Evolutionary conservation across 2,113 vertebrate genomes (phyloP).

Genomic region (Etheostoma spectabile): DNA sequence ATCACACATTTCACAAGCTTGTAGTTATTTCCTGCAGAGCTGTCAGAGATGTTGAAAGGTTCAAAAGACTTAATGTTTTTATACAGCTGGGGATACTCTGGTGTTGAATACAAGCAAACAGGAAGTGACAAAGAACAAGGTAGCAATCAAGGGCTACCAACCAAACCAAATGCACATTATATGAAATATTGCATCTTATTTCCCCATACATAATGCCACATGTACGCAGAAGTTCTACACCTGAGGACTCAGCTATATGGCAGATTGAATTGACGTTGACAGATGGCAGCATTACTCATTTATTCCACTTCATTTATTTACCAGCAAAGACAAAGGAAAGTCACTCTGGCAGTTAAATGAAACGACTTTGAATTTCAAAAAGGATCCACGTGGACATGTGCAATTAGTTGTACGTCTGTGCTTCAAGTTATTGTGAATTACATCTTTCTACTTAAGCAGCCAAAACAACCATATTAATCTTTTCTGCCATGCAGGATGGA

Average conservation of each 20-base stretch:
- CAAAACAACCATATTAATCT: conserved; percentile 66
- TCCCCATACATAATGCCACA: conserved; percentile 9
- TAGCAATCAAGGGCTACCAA: conserved; percentile 33
- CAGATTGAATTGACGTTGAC: conserved; percentile 55
- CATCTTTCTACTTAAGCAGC: conserved; percentile 40
- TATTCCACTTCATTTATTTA: conserved; percentile 62
- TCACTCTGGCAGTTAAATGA: conserved; percentile 56
- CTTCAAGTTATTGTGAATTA: neutral
- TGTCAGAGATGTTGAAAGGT: neutral
- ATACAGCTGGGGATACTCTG: neutral
- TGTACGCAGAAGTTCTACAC: neutral
- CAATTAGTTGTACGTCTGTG: conserved; percentile 10
- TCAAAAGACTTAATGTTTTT: neutral
- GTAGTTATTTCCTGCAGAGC: neutral
- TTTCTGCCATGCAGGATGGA: conserved; percentile 8
- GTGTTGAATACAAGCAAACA: neutral
- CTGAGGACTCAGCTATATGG: conserved; percentile 48
- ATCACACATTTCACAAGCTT: neutral
- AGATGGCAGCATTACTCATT: conserved; percentile 69
- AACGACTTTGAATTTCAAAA: conserved; percentile 40
- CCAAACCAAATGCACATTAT: conserved; percentile 20
- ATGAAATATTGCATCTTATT: conserved; percentile 46
- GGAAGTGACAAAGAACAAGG: conserved; percentile 6
- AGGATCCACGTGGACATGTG: conserved; percentile 17
- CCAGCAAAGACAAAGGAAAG: conserved; percentile 73